Evolutionary conservation across 2,888 invertebrate genomes (phyloP).

Genomic region (Rhimphoctona megacephalus): DNA sequence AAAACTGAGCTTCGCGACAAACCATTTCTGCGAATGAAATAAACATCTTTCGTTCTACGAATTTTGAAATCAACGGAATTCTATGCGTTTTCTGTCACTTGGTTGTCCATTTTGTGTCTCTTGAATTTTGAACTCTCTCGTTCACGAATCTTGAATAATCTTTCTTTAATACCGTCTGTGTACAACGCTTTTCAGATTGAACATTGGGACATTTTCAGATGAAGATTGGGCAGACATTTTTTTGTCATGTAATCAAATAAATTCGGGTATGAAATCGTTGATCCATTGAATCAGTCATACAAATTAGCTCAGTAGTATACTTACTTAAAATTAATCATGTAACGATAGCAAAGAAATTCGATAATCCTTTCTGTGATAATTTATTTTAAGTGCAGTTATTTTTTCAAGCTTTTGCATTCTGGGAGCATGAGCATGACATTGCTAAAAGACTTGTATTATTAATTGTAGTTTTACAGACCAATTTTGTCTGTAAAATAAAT

Average conservation of each 20-base stretch:
- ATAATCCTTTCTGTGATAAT: not conserved
- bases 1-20: too few species aligned
- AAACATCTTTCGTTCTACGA: not conserved
- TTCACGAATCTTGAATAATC: constrained; percentile 13
- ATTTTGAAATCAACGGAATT: not conserved
- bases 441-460: not conserved
- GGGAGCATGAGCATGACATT: not conserved
- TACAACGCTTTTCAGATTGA: not conserved
- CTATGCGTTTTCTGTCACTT: not conserved
- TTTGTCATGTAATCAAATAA: too few species aligned
- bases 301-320: not conserved
- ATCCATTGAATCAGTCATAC: not conserved
- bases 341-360: not conserved
- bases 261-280: not conserved
- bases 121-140: constrained; percentile 3
- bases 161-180: constrained; percentile 6
- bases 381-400: not conserved
- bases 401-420: not conserved
- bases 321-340: not conserved
- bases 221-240: too few species aligned
- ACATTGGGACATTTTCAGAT: too few species aligned
- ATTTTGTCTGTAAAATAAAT: not conserved
- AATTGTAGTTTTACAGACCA: not conserved
- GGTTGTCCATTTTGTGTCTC: not conserved
- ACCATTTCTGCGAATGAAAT: not conserved